Evolutionary conservation across 2,888 invertebrate species (phyloP).

Genomic region (Dichetophora obliterata): DNA sequence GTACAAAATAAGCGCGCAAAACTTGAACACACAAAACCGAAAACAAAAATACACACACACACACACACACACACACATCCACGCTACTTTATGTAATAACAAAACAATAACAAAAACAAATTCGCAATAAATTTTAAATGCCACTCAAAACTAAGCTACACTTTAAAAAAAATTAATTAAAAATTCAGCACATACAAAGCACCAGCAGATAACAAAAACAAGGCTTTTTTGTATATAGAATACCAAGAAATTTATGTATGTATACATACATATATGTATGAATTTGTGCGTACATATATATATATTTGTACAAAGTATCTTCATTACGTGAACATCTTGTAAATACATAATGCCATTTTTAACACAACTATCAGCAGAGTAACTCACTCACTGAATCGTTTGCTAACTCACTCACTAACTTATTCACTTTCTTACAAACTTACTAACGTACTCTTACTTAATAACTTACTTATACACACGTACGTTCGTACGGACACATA

Average conservation of each 20-base stretch:
- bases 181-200: too few relatives aligned
- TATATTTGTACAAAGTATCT: not conserved
- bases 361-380: not conserved
- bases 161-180: not conserved
- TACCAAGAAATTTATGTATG: not conserved
- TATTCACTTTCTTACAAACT: not conserved
- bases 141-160: not conserved
- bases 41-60: constrained; percentile 40
- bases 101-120: too few relatives aligned
- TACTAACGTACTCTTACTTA: not conserved
- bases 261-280: not conserved
- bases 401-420: not conserved
- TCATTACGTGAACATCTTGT: too few relatives aligned
- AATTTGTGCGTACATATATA: not conserved
- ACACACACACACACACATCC: constrained; percentile 4
- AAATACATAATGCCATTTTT: not conserved
- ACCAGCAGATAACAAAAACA: not conserved
- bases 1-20: constrained; percentile 38
- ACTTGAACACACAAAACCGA: constrained; percentile 45
- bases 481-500: constrained; percentile 6
- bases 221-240: constrained; percentile 5
- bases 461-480: not conserved
- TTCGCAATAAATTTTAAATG: not conserved
- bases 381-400: too few relatives aligned
- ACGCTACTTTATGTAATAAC: not conserved